phyloP scores from a whole-genome alignment of 2,113 vertebrate genomes.

The Synchiropus splendidus region DNA sequence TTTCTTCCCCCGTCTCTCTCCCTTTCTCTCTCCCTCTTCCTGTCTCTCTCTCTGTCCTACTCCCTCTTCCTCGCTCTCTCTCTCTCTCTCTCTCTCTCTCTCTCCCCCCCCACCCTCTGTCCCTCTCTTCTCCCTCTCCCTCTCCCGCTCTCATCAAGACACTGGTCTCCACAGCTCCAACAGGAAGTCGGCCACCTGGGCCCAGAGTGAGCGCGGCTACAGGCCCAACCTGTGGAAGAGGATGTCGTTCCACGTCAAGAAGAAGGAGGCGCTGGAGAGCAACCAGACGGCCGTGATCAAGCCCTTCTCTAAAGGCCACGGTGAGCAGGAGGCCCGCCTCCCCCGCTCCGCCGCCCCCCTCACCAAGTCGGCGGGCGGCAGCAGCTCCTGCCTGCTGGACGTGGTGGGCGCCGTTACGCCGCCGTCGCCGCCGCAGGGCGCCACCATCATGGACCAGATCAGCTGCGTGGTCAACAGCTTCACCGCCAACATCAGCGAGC shows the following conservation, averaged over 20 bases:
- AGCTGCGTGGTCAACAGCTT: slow-evolving; percentile 94
- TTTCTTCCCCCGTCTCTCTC: too few species aligned
- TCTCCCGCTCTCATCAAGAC: too few species aligned
- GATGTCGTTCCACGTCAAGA: slow-evolving; percentile 91
- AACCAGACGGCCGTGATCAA: slow-evolving; percentile 98
- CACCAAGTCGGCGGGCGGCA: slow-evolving; percentile 48
- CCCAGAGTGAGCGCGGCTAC: slow-evolving; percentile 78
- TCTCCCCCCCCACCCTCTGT: too few species aligned
- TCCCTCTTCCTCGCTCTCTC: too few species aligned
- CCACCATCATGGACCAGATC: slow-evolving; percentile 96
- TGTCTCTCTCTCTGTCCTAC: too few species aligned
- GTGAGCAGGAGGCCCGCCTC: slow-evolving; percentile 50
- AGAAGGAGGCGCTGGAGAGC: slow-evolving; percentile 74
- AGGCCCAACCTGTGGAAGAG: slow-evolving; percentile 93
- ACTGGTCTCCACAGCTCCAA: slow-evolving; percentile 73
- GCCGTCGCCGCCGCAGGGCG: slow-evolving; percentile 70
- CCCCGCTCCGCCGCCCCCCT: slow-evolving; percentile 61
- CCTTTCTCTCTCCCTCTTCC: too few species aligned
- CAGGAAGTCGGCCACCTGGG: slow-evolving; percentile 89
- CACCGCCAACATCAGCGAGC: slow-evolving; percentile 92
- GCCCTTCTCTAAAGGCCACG: slow-evolving; percentile 82
- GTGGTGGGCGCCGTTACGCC: slow-evolving; percentile 22
- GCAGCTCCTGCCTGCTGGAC: slow-evolving; percentile 38
- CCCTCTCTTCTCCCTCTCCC: too few species aligned
- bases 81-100: too few species aligned